phyloP scores from a whole-genome alignment of 2,888 invertebrate species.

The Hanleya hanleyi region DNA sequence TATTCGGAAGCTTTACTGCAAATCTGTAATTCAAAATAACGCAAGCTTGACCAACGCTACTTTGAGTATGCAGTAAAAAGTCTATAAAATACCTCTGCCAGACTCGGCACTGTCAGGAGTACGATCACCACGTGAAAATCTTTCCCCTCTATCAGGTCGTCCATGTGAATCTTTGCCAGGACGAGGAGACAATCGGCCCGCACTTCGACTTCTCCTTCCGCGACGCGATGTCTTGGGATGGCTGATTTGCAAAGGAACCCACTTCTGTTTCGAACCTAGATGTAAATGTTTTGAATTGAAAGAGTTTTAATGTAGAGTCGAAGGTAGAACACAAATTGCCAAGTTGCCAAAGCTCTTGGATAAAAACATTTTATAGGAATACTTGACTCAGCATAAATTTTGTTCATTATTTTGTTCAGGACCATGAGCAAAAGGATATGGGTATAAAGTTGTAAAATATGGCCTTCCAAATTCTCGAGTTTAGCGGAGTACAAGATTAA shows the following conservation, averaged over 20 bases:
- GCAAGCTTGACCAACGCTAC: no score
- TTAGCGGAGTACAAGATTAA: no score
- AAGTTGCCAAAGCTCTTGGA: no score
- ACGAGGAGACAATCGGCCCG: slow-evolving; percentile 33
- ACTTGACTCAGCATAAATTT: no score
- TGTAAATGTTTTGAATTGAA: slow-evolving; percentile 15
- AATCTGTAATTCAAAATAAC: no score
- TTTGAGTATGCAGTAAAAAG: background rate
- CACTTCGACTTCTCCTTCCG: slow-evolving; percentile 53
- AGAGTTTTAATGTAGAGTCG: slow-evolving; percentile 2
- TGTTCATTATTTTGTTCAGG: no score
- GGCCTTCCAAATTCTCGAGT: no score
- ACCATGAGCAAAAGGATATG: no score
- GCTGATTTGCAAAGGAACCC: slow-evolving; percentile 93
- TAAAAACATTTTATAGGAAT: no score
- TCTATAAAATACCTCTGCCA: background rate
- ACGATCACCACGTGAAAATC: background rate
- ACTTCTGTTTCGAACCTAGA: slow-evolving; percentile 80
- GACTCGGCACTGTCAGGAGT: background rate
- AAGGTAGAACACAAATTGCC: no score
- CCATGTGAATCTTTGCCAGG: background rate
- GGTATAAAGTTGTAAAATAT: no score
- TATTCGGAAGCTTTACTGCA: no score
- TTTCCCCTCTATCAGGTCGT: background rate
- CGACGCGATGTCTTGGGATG: slow-evolving; percentile 75